Evolutionary conservation across 2,113 vertebrate genomes (phyloP).

Genomic region (Lontra canadensis): DNA sequence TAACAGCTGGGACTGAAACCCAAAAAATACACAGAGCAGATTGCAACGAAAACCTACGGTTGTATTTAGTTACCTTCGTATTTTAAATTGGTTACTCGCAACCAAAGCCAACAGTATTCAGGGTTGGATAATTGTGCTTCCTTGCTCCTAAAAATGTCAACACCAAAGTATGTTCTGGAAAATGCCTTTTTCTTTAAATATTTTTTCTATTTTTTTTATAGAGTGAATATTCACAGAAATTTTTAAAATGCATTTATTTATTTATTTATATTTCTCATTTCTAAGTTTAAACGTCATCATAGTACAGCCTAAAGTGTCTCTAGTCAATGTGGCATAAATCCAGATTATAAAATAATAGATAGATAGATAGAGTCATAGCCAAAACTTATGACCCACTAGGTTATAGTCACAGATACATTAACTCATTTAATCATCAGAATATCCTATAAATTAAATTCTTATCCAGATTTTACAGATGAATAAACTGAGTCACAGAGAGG

Average conservation of each 20-base stretch:
- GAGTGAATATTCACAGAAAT: not conserved
- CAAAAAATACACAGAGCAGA: conserved; percentile 47
- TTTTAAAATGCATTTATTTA: not conserved
- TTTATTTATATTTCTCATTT: conserved; percentile 34
- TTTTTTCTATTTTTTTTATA: conserved; percentile 14
- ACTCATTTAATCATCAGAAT: not conserved
- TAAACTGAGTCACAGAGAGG: not conserved
- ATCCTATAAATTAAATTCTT: not conserved
- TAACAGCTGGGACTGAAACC: conserved; percentile 59
- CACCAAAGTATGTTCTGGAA: conserved; percentile 32
- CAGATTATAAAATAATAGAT: conserved; percentile 29
- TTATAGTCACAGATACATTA: not conserved
- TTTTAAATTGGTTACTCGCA: conserved; percentile 47
- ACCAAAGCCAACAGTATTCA: conserved; percentile 42
- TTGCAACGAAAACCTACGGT: conserved; percentile 48
- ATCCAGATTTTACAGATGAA: not conserved
- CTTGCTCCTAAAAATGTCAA: conserved; percentile 39
- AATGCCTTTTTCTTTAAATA: conserved; percentile 51
- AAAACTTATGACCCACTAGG: not conserved
- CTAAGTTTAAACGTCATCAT: conserved; percentile 19
- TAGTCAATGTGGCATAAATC: not conserved
- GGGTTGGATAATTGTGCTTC: conserved; percentile 39
- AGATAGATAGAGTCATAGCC: not conserved
- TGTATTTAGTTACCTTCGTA: conserved; percentile 65
- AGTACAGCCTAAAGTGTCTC: conserved; percentile 19